Evolutionary conservation across 2,113 vertebrate species (phyloP).

Genomic region (Naja naja): DNA sequence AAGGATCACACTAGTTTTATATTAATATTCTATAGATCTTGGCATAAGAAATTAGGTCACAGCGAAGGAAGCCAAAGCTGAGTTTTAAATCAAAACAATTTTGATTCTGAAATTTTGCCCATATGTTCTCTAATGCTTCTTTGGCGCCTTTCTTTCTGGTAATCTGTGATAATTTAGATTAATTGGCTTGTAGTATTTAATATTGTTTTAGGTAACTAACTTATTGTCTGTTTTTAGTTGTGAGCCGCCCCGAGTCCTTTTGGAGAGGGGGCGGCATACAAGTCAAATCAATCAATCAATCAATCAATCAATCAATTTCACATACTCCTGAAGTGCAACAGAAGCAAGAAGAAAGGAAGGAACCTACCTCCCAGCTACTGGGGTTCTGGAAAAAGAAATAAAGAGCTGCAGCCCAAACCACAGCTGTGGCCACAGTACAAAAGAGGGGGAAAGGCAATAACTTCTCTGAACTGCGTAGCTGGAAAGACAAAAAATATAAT

Average conservation of each 20-base stretch:
- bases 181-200: too few relatives aligned
- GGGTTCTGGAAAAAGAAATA: constrained; percentile 84
- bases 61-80: background rate
- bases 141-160: background rate
- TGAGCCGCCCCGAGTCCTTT: too few relatives aligned
- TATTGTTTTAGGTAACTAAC: too few relatives aligned
- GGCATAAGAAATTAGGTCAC: background rate
- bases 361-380: constrained; percentile 82
- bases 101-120: background rate
- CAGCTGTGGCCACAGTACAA: constrained; percentile 74
- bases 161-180: background rate
- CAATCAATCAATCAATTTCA: too few relatives aligned
- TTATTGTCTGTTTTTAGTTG: too few relatives aligned
- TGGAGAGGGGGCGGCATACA: too few relatives aligned
- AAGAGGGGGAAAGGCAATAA: constrained; percentile 71
- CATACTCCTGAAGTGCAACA: background rate
- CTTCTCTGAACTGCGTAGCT: constrained; percentile 78
- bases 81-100: background rate
- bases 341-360: background rate
- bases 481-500: background rate
- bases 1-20: background rate
- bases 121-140: background rate
- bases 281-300: too few relatives aligned
- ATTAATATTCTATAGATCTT: background rate
- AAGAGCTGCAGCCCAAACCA: constrained; percentile 74